These are phyloP conservation scores for Lacerta viridis DNA, from an alignment of 2,797 vertebrate species.

Conservation along the genomic window DNA sequence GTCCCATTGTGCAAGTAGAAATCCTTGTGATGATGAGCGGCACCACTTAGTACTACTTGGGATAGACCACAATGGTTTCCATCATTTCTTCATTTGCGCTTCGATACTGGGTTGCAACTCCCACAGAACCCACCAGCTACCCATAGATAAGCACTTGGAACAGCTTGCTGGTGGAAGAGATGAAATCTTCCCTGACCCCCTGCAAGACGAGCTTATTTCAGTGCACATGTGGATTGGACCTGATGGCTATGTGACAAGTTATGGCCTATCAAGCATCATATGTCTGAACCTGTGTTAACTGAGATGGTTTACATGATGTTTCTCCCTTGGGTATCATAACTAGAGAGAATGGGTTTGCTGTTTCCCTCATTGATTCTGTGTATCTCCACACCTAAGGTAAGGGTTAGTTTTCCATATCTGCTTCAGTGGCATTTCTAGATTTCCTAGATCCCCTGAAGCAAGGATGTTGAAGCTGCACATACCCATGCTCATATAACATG, in stretches of 20 bases:
- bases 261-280: too few relatives aligned
- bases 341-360: background rate
- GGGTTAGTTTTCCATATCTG: background rate
- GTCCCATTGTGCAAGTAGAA: too few relatives aligned
- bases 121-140: background rate
- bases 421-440: background rate
- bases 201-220: background rate
- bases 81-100: background rate
- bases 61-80: background rate
- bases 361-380: background rate
- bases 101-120: background rate
- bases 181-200: background rate
- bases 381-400: background rate
- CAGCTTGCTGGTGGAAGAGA: background rate
- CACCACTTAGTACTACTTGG: too few relatives aligned
- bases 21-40: too few relatives aligned
- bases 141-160: background rate
- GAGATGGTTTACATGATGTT: background rate
- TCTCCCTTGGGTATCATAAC: background rate
- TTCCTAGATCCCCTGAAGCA: background rate
- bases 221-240: background rate
- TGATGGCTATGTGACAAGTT: background rate
- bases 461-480: background rate
- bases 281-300: too few relatives aligned
- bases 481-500: background rate